Evolutionary conservation across 2,888 invertebrate species (phyloP).

Genomic region (Panorpa germanica): DNA sequence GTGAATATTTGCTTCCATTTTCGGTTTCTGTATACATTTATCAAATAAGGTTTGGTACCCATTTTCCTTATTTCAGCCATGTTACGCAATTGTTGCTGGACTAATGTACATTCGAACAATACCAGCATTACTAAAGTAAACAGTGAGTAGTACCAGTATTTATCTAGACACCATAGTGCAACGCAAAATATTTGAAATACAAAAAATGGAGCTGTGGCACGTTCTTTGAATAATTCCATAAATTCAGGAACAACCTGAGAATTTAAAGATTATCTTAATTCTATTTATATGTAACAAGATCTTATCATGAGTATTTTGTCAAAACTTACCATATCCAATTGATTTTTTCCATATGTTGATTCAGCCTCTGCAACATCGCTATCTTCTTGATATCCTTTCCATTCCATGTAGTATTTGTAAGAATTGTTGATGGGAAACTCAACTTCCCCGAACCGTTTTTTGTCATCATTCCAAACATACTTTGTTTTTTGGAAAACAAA

Average conservation of each 20-base stretch:
- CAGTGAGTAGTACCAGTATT: conserved; percentile 95
- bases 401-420: conserved; percentile 54
- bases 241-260: conserved; percentile 81
- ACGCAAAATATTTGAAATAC: conserved; percentile 99
- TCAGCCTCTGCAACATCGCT: conserved; percentile 54
- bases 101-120: conserved; percentile 92
- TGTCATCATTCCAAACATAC: conserved; percentile 75
- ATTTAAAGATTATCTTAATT: conserved; percentile 10
- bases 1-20: conserved; percentile 76
- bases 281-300: conserved; percentile 1
- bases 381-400: conserved; percentile 79
- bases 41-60: conserved; percentile 92
- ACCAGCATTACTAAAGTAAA: conserved; percentile 93
- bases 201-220: conserved; percentile 98
- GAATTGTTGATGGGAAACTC: conserved; percentile 65
- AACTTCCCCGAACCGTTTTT: conserved; percentile 60
- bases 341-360: conserved; percentile 76
- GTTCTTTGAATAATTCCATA: conserved; percentile 86
- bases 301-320: neutral
- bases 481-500: conserved; percentile 96
- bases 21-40: conserved; percentile 77
- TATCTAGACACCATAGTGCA: conserved; percentile 95
- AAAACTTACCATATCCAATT: conserved; percentile 52
- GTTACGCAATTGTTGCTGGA: conserved; percentile 92
- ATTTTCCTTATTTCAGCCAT: conserved; percentile 99